Evolutionary conservation across 2,888 invertebrate species (phyloP).

Genomic region (Acleris cristana): DNA sequence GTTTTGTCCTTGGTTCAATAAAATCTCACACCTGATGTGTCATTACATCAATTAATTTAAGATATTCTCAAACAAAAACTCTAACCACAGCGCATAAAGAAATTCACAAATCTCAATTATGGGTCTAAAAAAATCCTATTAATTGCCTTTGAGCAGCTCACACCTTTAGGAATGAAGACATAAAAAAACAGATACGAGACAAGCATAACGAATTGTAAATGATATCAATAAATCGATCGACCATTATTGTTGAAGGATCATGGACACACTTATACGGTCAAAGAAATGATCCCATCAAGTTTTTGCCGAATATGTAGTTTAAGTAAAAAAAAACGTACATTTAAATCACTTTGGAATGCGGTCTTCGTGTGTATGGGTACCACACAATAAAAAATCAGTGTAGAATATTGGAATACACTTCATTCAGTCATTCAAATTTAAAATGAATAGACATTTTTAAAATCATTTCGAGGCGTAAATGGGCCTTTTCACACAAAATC

Average conservation of each 20-base stretch:
- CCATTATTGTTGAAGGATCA: neutral
- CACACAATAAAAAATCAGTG: too few species aligned
- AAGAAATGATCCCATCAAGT: too few species aligned
- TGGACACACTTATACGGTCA: neutral
- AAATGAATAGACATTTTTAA: too few species aligned
- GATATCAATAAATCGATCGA: slow-evolving; percentile 28
- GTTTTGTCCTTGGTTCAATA: neutral
- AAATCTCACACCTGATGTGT: neutral
- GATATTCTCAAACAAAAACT: neutral
- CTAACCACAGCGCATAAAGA: neutral
- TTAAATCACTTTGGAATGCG: too few species aligned
- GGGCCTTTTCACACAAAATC: too few species aligned
- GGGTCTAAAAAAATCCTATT: slow-evolving; percentile 15
- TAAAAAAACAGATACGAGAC: neutral
- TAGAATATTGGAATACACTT: too few species aligned
- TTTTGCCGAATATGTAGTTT: too few species aligned
- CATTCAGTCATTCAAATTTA: too few species aligned
- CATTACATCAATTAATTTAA: slow-evolving; percentile 4
- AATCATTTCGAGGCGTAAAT: too few species aligned
- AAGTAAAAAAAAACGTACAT: too few species aligned
- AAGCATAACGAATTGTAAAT: slow-evolving; percentile 29
- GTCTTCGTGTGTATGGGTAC: too few species aligned
- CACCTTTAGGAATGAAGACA: slow-evolving; percentile 21
- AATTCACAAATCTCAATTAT: slow-evolving; percentile 14
- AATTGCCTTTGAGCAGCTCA: slow-evolving; percentile 17